Conservation (phyloP, 2,888 invertebrate species). For the Ephialtes manifestator region DNA sequence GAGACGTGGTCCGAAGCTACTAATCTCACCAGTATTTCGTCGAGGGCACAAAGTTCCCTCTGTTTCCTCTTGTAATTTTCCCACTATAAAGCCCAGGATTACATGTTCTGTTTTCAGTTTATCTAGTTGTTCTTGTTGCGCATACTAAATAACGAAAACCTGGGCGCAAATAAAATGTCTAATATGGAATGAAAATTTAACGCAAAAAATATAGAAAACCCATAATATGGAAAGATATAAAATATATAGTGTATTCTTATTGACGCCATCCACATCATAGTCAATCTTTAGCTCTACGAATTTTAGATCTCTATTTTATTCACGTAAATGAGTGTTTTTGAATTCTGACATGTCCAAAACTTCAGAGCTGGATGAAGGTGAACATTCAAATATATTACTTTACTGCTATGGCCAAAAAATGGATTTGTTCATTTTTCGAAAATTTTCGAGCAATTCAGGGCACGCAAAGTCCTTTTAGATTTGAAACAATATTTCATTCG, state of each 20-base stretch:
- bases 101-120: slow-evolving; percentile 42
- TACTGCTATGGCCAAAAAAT: no score
- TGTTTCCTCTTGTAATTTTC: slow-evolving; percentile 22
- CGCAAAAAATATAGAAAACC: background rate
- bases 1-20: slow-evolving; percentile 70
- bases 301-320: no score
- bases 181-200: background rate
- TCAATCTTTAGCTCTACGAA: no score
- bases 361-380: no score
- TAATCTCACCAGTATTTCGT: slow-evolving; percentile 70
- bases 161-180: background rate
- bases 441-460: no score
- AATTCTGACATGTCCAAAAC: no score
- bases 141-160: slow-evolving; percentile 27
- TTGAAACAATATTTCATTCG: no score
- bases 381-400: no score
- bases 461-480: no score
- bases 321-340: no score
- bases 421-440: no score
- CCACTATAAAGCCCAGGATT: slow-evolving; percentile 28
- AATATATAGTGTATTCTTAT: background rate
- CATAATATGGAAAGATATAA: background rate
- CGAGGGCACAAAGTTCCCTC: slow-evolving; percentile 36
- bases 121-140: slow-evolving; percentile 23
- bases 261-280: no score